phyloP scores from a whole-genome alignment of 1,140 invertebrate species.

The Tetramorium simillimum region DNA sequence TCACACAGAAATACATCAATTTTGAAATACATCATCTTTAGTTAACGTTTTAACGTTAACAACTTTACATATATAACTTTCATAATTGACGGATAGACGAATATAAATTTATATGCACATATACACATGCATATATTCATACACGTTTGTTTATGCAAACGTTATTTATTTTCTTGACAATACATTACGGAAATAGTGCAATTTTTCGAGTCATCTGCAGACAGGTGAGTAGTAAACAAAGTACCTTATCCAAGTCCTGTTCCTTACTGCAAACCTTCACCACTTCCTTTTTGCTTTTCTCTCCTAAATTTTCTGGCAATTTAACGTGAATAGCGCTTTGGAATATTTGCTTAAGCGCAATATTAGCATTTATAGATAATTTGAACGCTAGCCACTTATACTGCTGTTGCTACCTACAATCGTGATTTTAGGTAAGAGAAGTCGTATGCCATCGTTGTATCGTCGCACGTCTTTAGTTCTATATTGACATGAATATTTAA shows the following conservation, averaged over 20 bases:
- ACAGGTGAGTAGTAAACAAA: conserved; percentile 47
- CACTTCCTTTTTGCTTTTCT: background rate
- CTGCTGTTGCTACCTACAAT: conserved; percentile 64
- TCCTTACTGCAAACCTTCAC: conserved; percentile 3
- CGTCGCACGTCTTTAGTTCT: conserved; percentile 54
- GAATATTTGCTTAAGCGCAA: conserved; percentile 31
- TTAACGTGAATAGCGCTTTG: conserved; percentile 21
- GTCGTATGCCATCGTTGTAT: conserved; percentile 19
- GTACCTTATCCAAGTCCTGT: conserved; percentile 9
- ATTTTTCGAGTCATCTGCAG: conserved; percentile 17
- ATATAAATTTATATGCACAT: conserved; percentile 10
- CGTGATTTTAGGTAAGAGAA: conserved; percentile 72
- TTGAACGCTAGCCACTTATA: conserved; percentile 64
- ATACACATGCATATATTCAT: background rate
- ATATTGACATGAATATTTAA: conserved; percentile 13
- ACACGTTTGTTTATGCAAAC: background rate
- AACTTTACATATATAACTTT: background rate
- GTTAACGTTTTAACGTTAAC: conserved; percentile 13
- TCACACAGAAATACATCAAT: background rate
- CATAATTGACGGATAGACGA: background rate
- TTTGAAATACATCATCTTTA: background rate
- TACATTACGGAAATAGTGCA: conserved; percentile 15
- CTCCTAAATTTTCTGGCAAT: conserved; percentile 9
- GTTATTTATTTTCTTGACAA: background rate
- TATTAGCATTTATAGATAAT: conserved; percentile 56